Conservation (phyloP, 2,888 invertebrate genomes). For the Drosophila nigricruria region DNA sequence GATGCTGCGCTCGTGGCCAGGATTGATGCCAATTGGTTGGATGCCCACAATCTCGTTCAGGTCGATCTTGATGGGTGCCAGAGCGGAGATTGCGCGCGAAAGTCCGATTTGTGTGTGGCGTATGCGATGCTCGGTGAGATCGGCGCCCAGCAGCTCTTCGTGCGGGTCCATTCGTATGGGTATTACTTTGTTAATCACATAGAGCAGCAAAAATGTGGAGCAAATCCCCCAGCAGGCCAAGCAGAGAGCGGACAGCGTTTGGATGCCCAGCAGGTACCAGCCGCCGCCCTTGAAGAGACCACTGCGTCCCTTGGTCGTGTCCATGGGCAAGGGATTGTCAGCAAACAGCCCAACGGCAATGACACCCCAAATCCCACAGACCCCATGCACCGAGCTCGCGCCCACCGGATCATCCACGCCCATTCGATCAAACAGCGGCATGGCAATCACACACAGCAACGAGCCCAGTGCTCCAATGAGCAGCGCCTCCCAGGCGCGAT, state of each 20-base stretch:
- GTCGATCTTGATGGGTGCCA: constrained; percentile 88
- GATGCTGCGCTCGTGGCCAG: constrained; percentile 86
- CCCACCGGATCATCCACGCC: constrained; percentile 95
- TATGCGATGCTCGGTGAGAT: constrained; percentile 94
- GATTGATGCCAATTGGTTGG: constrained; percentile 88
- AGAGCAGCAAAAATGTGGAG: constrained; percentile 90
- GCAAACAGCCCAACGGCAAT: constrained; percentile 94
- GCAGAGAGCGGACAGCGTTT: constrained; percentile 90
- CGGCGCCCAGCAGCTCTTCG: constrained; percentile 95
- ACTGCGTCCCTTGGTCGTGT: constrained; percentile 91
- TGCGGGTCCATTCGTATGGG: constrained; percentile 94
- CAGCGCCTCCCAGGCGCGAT: constrained; percentile 94
- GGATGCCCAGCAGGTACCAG: constrained; percentile 94
- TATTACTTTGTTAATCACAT: constrained; percentile 91
- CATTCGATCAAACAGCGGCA: constrained; percentile 91
- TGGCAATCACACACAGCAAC: constrained; percentile 89
- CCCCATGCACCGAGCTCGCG: constrained; percentile 95
- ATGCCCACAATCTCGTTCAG: constrained; percentile 81
- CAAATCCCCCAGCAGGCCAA: constrained; percentile 91
- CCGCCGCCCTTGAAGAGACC: constrained; percentile 94
- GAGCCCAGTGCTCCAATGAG: constrained; percentile 93
- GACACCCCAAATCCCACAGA: constrained; percentile 90
- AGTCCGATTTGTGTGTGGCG: constrained; percentile 89
- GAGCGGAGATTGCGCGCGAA: constrained; percentile 90
- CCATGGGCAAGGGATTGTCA: constrained; percentile 92